Conservation (phyloP, 2,797 vertebrate genomes). For the Tachyglossus aculeatus region DNA sequence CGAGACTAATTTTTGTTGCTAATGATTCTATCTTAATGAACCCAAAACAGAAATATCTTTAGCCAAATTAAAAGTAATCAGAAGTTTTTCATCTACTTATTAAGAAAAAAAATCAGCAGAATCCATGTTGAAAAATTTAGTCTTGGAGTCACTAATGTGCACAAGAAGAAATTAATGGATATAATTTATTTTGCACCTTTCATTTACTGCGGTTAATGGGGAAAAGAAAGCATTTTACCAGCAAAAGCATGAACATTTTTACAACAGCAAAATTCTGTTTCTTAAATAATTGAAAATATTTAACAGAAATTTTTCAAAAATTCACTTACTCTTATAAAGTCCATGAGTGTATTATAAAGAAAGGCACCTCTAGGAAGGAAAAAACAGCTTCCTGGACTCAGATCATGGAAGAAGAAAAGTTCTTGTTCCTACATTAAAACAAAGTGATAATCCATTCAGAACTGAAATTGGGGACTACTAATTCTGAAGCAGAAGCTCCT, state of each 20-base stretch:
- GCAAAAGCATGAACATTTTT: too few species aligned
- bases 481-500: too few species aligned
- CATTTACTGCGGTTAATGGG: not conserved
- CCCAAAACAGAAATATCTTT: too few species aligned
- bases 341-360: conserved; percentile 88
- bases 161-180: not conserved
- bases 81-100: not conserved
- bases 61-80: not conserved
- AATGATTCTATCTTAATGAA: too few species aligned
- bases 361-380: conserved; percentile 91
- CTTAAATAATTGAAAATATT: too few species aligned
- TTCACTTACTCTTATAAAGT: conserved; percentile 89
- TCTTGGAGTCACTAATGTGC: not conserved
- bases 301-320: not conserved
- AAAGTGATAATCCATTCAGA: too few species aligned
- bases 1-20: too few species aligned
- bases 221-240: not conserved
- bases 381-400: conserved; percentile 97
- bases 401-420: conserved; percentile 95
- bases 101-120: not conserved
- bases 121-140: not conserved
- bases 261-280: too few species aligned
- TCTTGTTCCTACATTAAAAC: conserved; percentile 87
- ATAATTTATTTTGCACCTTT: not conserved
- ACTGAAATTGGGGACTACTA: too few species aligned